A percentile compares a stretch with the other conserved stretches of the same genome.
These are phyloP conservation scores for Hypanus sabinus DNA, from an alignment of 2,113 vertebrate species.

Conservation along the genomic window DNA sequence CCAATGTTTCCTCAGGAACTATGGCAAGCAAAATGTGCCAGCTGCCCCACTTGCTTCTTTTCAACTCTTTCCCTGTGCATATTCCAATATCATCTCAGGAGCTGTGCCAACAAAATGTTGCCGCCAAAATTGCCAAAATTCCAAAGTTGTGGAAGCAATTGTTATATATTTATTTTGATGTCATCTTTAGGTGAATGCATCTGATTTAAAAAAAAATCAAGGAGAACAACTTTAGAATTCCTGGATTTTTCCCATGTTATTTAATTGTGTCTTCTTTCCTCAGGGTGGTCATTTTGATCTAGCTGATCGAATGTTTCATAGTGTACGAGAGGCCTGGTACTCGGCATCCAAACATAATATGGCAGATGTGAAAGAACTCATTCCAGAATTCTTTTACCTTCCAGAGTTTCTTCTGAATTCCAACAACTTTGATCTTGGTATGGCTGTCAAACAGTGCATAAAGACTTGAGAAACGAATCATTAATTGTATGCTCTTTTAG, in stretches of 20 bases:
- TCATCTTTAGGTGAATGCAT: neutral
- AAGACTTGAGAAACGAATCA: neutral
- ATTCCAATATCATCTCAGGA: too few species aligned
- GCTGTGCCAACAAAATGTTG: too few species aligned
- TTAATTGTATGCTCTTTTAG: neutral
- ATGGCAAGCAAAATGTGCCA: too few species aligned
- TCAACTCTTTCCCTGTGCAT: too few species aligned
- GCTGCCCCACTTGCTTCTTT: too few species aligned
- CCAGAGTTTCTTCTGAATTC: conserved; percentile 94
- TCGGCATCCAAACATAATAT: conserved; percentile 98
- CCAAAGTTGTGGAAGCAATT: too few species aligned
- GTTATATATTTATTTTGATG: neutral
- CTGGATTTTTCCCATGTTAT: neutral
- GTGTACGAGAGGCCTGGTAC: conserved; percentile 87
- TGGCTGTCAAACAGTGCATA: conserved; percentile 37
- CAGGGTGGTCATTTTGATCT: conserved; percentile 96
- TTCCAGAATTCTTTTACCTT: conserved; percentile 97
- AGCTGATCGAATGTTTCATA: conserved; percentile 98
- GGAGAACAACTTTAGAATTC: neutral
- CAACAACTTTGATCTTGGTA: conserved; percentile 96
- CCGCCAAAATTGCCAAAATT: too few species aligned
- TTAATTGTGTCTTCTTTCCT: neutral
- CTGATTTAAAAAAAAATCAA: neutral
- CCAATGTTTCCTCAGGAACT: too few species aligned
- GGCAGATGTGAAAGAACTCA: conserved; percentile 97